Evolutionary conservation across 2,888 invertebrate genomes (phyloP).

Genomic region (Osedax frankpressi): DNA sequence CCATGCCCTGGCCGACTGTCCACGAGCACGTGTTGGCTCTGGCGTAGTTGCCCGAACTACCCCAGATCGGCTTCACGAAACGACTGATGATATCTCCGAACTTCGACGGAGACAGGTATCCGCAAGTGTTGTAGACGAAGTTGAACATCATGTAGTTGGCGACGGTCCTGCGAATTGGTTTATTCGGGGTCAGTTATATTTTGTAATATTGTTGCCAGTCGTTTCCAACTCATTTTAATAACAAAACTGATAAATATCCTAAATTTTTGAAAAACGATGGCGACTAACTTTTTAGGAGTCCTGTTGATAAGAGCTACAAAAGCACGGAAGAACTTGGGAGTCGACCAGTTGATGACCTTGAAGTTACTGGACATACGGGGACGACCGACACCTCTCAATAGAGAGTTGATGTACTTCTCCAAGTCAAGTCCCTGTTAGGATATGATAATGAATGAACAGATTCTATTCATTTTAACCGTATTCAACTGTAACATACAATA

Average conservation of each 20-base stretch:
- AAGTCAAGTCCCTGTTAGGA: not conserved
- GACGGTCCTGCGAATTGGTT: not conserved
- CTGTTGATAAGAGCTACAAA: not conserved
- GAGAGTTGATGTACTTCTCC: not conserved
- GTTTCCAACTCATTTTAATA: no score
- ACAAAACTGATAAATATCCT: no score
- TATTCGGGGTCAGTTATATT: no score
- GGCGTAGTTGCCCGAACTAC: not conserved
- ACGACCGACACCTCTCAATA: not conserved
- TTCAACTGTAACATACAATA: no score
- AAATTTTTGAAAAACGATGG: no score
- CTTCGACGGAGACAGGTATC: not conserved
- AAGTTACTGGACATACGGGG: not conserved
- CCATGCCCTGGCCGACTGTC: not conserved
- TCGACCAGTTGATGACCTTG: not conserved
- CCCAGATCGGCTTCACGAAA: not conserved
- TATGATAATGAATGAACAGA: no score
- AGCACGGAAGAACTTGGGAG: not conserved
- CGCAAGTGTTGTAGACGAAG: not conserved
- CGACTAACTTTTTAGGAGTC: not conserved
- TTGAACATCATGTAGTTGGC: not conserved
- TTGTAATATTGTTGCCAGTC: no score
- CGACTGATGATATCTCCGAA: not conserved
- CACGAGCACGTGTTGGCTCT: not conserved
- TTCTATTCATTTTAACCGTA: no score